Percentiles rank a stretch among this genome's conserved stretches.
Conservation (phyloP, 2,113 vertebrate genomes). For the Thunnus thynnus region DNA sequence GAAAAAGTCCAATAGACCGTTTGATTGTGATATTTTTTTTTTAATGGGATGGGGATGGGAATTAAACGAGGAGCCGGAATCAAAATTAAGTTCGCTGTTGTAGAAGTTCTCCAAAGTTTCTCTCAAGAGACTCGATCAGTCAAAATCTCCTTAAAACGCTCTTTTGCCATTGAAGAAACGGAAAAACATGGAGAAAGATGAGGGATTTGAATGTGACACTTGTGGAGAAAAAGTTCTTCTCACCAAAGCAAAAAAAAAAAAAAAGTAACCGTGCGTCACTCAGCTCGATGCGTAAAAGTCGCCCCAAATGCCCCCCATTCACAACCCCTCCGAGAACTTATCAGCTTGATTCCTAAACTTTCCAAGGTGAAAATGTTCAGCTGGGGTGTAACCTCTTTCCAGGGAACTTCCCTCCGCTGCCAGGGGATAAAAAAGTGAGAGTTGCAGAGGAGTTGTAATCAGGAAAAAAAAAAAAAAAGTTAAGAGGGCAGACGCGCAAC, state of each 20-base stretch:
- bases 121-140: conserved; percentile 39
- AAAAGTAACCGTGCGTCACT: conserved; percentile 49
- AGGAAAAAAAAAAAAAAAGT: conserved; percentile 67
- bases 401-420: conserved; percentile 67
- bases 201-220: conserved; percentile 28
- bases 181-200: neutral
- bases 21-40: neutral
- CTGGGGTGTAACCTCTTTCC: conserved; percentile 62
- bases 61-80: conserved; percentile 18
- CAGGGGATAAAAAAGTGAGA: conserved; percentile 56
- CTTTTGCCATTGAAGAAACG: conserved; percentile 42
- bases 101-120: conserved; percentile 73
- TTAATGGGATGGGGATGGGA: neutral
- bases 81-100: conserved; percentile 30
- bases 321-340: conserved; percentile 55
- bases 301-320: conserved; percentile 56
- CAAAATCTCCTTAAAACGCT: conserved; percentile 46
- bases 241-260: neutral
- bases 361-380: conserved; percentile 64
- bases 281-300: conserved; percentile 68
- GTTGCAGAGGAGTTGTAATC: conserved; percentile 59
- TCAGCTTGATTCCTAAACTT: conserved; percentile 54
- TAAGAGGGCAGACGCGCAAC: conserved; percentile 74
- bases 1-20: conserved; percentile 21
- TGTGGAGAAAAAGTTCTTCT: neutral